Conservation (phyloP, 1,140 invertebrate genomes). For the Magallana angulata region DNA sequence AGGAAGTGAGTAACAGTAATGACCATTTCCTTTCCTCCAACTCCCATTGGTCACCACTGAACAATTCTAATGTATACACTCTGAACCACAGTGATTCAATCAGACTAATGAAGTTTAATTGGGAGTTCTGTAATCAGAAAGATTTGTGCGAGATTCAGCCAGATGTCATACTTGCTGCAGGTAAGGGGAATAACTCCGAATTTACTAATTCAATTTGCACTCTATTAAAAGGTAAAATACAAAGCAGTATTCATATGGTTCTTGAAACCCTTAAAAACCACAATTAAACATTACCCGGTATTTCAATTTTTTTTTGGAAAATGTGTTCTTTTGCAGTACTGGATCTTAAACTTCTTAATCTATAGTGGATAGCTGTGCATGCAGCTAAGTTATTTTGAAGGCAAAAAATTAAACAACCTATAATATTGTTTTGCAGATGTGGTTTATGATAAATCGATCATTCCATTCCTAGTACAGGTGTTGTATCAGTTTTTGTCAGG, state of each 20-base stretch:
- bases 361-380: too few species aligned
- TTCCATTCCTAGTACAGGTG: slow-evolving; percentile 69
- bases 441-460: slow-evolving; percentile 74
- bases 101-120: slow-evolving; percentile 68
- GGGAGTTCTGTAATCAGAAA: slow-evolving; percentile 63
- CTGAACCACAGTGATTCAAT: slow-evolving; percentile 57
- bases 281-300: too few species aligned
- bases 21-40: slow-evolving; percentile 60
- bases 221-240: too few species aligned
- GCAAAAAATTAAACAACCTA: too few species aligned
- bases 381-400: too few species aligned
- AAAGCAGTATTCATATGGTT: too few species aligned
- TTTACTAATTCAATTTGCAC: background rate
- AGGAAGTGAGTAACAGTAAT: slow-evolving; percentile 49
- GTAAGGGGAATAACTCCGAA: slow-evolving; percentile 52
- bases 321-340: too few species aligned
- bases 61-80: slow-evolving; percentile 47
- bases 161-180: slow-evolving; percentile 75
- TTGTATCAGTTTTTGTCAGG: slow-evolving; percentile 64
- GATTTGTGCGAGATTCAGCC: slow-evolving; percentile 57
- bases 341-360: too few species aligned
- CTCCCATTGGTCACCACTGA: slow-evolving; percentile 60
- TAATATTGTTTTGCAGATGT: slow-evolving; percentile 69
- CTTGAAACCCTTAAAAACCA: too few species aligned
- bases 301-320: too few species aligned